A percentile compares a stretch with the other conserved stretches of the same genome.
Conservation (phyloP, 1,140 invertebrate species). For the Drosophila mojavensis region DNA sequence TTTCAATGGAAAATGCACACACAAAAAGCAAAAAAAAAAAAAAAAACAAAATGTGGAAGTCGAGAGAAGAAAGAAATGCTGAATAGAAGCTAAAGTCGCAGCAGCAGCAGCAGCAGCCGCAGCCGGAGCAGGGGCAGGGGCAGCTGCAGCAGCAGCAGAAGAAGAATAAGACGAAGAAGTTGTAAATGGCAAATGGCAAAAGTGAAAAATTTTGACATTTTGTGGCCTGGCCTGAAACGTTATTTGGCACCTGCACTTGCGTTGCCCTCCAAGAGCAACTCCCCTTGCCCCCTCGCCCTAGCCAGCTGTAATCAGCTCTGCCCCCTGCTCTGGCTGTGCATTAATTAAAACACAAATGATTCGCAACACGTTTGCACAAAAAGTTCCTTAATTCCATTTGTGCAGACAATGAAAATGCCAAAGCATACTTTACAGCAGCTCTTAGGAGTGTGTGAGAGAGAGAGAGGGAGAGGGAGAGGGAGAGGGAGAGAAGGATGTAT, state of each 20-base stretch:
- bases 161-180: too few relatives aligned
- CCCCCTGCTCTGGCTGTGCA: neutral
- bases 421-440: slow-evolving; percentile 3
- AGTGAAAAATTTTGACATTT: slow-evolving; percentile 2
- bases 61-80: neutral
- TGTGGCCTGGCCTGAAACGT: neutral
- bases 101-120: neutral
- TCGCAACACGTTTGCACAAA: slow-evolving; percentile 3
- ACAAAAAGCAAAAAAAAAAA: slow-evolving; percentile 38
- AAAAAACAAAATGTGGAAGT: slow-evolving; percentile 24
- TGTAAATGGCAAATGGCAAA: too few relatives aligned
- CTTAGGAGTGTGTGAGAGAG: neutral
- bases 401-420: neutral
- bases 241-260: neutral
- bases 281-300: neutral
- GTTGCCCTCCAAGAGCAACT: neutral
- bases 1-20: slow-evolving; percentile 75
- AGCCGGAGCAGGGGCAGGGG: neutral
- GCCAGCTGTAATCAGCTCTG: too few relatives aligned
- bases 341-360: slow-evolving; percentile 8
- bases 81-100: too few relatives aligned
- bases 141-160: neutral
- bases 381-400: slow-evolving; percentile 4
- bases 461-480: neutral
- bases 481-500: neutral